Percentiles rank a stretch among this genome's conserved stretches.
Evolutionary conservation across 2,113 vertebrate species (phyloP).

Genomic region (Protomyctophum bolini): DNA sequence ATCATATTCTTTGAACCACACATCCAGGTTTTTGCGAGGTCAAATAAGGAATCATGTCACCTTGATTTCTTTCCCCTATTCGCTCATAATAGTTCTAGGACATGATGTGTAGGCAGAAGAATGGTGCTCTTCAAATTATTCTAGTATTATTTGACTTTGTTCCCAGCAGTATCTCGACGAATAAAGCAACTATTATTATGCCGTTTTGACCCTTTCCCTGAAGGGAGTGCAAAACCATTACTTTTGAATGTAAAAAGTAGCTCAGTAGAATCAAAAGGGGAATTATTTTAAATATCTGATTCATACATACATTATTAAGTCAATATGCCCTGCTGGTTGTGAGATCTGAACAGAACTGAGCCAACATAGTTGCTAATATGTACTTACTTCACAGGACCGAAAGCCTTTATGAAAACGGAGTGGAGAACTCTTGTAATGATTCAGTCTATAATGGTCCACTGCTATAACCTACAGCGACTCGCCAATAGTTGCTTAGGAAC

Average conservation of each 20-base stretch:
- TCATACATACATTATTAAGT: neutral
- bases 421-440: constrained; percentile 47
- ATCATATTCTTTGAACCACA: no score
- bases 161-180: no score
- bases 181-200: constrained; percentile 10
- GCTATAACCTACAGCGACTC: constrained; percentile 32
- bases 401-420: constrained; percentile 30
- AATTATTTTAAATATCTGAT: constrained; percentile 12
- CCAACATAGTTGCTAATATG: constrained; percentile 24
- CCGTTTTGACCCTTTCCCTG: constrained; percentile 3
- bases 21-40: no score
- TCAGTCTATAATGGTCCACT: constrained; percentile 32
- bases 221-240: no score
- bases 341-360: constrained; percentile 22
- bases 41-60: no score
- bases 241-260: no score
- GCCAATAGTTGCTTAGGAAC: constrained; percentile 68
- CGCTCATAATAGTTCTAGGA: no score
- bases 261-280: constrained; percentile 2
- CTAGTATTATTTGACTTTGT: neutral
- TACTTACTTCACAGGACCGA: constrained; percentile 29
- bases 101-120: no score
- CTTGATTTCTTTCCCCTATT: no score
- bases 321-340: neutral
- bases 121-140: constrained; percentile 3